These are phyloP conservation scores for Pholis gunnellus DNA, from an alignment of 2,113 vertebrate genomes.

Conservation along the genomic window DNA sequence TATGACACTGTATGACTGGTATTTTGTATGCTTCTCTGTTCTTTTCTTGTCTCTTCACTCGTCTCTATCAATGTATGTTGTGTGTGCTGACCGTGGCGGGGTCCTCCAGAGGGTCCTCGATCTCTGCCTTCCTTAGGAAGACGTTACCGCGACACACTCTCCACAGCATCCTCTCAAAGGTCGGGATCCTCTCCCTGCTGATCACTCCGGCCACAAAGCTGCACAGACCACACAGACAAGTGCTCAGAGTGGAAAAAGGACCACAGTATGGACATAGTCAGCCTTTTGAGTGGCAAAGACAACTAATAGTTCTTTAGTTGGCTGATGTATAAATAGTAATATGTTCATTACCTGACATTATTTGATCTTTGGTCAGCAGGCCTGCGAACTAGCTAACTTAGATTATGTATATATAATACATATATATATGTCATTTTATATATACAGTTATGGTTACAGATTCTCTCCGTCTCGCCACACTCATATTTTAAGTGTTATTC, in stretches of 20 bases:
- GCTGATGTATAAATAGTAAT: not conserved
- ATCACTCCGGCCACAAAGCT: slow-evolving; percentile 99
- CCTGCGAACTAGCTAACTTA: not conserved
- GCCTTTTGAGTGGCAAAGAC: not conserved
- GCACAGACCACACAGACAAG: not conserved
- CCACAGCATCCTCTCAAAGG: slow-evolving; percentile 99
- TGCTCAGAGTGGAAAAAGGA: not conserved
- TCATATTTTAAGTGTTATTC: too few relatives aligned
- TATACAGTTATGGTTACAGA: not conserved
- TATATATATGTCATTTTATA: not conserved
- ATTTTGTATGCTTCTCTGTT: not conserved
- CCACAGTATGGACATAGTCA: not conserved
- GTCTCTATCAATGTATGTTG: not conserved
- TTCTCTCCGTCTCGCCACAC: too few relatives aligned
- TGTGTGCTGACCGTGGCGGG: slow-evolving; percentile 88
- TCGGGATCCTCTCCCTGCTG: slow-evolving; percentile 95
- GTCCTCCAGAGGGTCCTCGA: slow-evolving; percentile 97
- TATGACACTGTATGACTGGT: not conserved
- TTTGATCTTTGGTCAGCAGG: not conserved
- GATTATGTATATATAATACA: too few relatives aligned
- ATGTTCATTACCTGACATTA: not conserved
- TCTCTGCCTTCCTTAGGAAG: slow-evolving; percentile 96
- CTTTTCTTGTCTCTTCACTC: not conserved
- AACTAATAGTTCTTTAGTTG: not conserved
- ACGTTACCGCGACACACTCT: slow-evolving; percentile 98